Evolutionary conservation across 1,140 invertebrate species (phyloP), one percentile per base, ranked within the genome.

Genomic region (Pentalonia nigronervosa): DNA sequence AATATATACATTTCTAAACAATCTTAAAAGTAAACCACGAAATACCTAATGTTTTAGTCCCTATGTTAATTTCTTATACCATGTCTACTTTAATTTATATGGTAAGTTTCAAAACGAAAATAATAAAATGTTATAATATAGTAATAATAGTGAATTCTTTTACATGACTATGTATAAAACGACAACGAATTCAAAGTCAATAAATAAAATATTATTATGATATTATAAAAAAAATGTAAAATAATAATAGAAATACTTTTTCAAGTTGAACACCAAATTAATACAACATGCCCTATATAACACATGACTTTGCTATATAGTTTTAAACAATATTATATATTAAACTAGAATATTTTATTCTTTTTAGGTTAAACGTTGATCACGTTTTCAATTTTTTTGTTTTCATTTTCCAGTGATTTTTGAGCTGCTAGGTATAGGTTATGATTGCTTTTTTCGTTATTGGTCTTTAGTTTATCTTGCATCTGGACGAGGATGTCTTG

Each of bases 401-500:
- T 83, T 88, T 94, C 94, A 25, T 60, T 90, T 91, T 94, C 93
- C 45, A 90, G 50, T 41, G 94, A 90, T 93, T 93, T 91, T 94
- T 93, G 76, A 93, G 94, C 91, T 88, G 81, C 53, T n/a, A 93
- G 67, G 67, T 93, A 93, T 53, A 94, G 36, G 87, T 91, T 94
- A 50, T 94, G 91, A 50, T 93, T 93, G 89, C 90, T 93, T 41
- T 94, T 94, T 94, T 97, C 96, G 94, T 97, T 97, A 93, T 97
- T 97, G 94, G 97, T 97, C 95, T 98, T 98, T 50, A 99, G 96
- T 96, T 99, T 98, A 94, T 98, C 98, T 96, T 99, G 98, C 99
- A 99, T 99, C 95, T 98, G 98, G 48, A 97, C 97, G 93, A 99
- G 96, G 97, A 99, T 99, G 95, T 99, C 98, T 96, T 99, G 98